phyloP scores from a whole-genome alignment of 2,797 vertebrate genomes.

The Valencia hispanica region DNA sequence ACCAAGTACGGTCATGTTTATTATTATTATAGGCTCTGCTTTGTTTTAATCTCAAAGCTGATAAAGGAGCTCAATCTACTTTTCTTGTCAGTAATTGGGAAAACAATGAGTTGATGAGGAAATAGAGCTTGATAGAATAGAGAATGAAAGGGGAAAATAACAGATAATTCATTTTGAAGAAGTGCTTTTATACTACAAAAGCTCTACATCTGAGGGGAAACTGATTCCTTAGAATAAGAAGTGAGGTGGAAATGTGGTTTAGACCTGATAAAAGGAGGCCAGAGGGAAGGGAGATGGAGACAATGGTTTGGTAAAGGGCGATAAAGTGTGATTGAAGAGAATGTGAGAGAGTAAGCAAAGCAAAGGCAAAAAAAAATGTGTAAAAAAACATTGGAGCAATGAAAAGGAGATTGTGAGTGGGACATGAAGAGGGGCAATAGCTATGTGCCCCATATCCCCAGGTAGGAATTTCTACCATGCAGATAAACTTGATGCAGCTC shows the following conservation, averaged over 20 bases:
- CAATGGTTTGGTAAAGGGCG: slow-evolving; percentile 43
- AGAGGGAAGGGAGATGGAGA: slow-evolving; percentile 53
- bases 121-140: slow-evolving; percentile 47
- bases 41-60: slow-evolving; percentile 29
- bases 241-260: slow-evolving; percentile 58
- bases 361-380: slow-evolving; percentile 23
- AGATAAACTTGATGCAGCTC: slow-evolving; percentile 33
- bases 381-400: slow-evolving; percentile 23
- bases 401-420: slow-evolving; percentile 10
- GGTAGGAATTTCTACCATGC: slow-evolving; percentile 4
- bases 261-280: slow-evolving; percentile 67
- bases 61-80: slow-evolving; percentile 52
- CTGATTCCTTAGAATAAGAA: slow-evolving; percentile 56
- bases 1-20: slow-evolving; percentile 22
- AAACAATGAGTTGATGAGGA: slow-evolving; percentile 57
- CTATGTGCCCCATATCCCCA: neutral
- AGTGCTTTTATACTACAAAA: slow-evolving; percentile 63
- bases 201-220: slow-evolving; percentile 58
- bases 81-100: slow-evolving; percentile 58
- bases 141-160: slow-evolving; percentile 16
- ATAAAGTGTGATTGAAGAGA: slow-evolving; percentile 68
- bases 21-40: slow-evolving; percentile 23
- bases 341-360: slow-evolving; percentile 29
- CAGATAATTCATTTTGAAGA: slow-evolving; percentile 70
- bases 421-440: neutral